Evolutionary conservation across 1,140 invertebrate genomes (phyloP).

Genomic region (Achatina immaculata): DNA sequence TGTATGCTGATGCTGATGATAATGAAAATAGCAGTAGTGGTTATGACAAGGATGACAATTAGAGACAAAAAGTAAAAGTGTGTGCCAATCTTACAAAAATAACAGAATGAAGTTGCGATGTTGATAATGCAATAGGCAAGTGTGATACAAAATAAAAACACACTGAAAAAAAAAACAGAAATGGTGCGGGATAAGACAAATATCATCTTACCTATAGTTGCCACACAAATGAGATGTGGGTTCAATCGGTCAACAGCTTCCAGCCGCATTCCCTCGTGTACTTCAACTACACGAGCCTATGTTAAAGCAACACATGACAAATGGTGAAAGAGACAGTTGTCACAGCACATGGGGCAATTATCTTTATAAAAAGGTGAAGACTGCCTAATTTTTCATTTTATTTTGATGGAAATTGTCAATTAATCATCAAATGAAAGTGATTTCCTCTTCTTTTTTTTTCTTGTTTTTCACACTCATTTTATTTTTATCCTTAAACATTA

Average conservation of each 20-base stretch:
- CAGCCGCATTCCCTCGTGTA: slow-evolving; percentile 49
- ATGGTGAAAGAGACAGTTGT: not conserved
- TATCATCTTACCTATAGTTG: slow-evolving; percentile 46
- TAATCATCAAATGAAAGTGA: too few relatives aligned
- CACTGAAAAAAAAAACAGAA: not conserved
- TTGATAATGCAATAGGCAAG: not conserved
- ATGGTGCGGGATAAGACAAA: not conserved
- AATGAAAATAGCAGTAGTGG: too few relatives aligned
- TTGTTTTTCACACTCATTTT: too few relatives aligned
- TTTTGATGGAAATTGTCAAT: too few relatives aligned
- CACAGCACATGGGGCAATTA: not conserved
- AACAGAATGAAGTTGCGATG: too few relatives aligned
- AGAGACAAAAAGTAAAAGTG: too few relatives aligned
- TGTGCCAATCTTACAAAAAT: too few relatives aligned
- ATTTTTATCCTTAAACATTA: too few relatives aligned
- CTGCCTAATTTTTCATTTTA: too few relatives aligned
- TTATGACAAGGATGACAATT: too few relatives aligned
- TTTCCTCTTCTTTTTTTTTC: too few relatives aligned
- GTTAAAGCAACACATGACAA: not conserved
- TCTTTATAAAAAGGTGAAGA: not conserved
- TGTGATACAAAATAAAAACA: not conserved
- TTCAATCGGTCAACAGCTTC: slow-evolving; percentile 48
- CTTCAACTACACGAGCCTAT: slow-evolving; percentile 16
- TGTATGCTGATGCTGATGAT: too few relatives aligned
- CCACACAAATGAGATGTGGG: slow-evolving; percentile 51